Percentiles rank a stretch among this genome's conserved stretches.
Evolutionary conservation across 92 coral and sea anemone genomes (phyloP).

Genomic region (Anthopleura xanthogrammica): DNA sequence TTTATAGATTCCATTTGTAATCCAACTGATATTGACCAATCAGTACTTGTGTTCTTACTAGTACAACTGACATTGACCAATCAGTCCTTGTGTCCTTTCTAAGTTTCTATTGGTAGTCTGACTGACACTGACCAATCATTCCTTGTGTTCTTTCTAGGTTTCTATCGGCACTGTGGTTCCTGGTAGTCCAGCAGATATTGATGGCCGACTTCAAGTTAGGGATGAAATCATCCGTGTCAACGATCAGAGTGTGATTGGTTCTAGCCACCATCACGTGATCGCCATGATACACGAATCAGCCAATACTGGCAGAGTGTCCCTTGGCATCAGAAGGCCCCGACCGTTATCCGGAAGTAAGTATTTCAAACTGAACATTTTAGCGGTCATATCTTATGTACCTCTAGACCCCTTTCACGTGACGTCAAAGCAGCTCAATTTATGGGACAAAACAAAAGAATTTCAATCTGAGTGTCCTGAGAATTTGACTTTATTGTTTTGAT

Average conservation of each 20-base stretch:
- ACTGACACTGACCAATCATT: neutral
- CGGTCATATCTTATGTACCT: too few species aligned
- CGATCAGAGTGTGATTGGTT: slow-evolving; percentile 75
- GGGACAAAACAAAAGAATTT: too few species aligned
- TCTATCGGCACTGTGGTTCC: slow-evolving; percentile 91
- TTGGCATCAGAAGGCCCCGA: slow-evolving; percentile 71
- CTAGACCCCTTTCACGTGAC: too few species aligned
- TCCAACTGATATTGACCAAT: too few species aligned
- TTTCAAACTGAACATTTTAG: neutral
- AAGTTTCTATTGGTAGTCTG: slow-evolving; percentile 19
- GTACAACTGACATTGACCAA: neutral
- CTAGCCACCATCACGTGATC: slow-evolving; percentile 90
- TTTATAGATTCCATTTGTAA: too few species aligned
- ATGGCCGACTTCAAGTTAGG: slow-evolving; percentile 72
- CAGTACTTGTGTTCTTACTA: too few species aligned
- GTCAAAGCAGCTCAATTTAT: too few species aligned
- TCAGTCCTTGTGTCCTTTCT: neutral
- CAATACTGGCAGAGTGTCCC: slow-evolving; percentile 63
- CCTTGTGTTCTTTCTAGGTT: slow-evolving; percentile 47
- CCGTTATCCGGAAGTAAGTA: slow-evolving; percentile 82
- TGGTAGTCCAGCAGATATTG: slow-evolving; percentile 86
- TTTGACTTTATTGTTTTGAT: too few species aligned
- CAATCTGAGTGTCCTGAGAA: too few species aligned
- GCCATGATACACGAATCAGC: slow-evolving; percentile 93
- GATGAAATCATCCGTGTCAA: slow-evolving; percentile 89